These are phyloP conservation scores for Helobdella robusta DNA, from an alignment of 2,888 invertebrate genomes.

Conservation along the genomic window DNA sequence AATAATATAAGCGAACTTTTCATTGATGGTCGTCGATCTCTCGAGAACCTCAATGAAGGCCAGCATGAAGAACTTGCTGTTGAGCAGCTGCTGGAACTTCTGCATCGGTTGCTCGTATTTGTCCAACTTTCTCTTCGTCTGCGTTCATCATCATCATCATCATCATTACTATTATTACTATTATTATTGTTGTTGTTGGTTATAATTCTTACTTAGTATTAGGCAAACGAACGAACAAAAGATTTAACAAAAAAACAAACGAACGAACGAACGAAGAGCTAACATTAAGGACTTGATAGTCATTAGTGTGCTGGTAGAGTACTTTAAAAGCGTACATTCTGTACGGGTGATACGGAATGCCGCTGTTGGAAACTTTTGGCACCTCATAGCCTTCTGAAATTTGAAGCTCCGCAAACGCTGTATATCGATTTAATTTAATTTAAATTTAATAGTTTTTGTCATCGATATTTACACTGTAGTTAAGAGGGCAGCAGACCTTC, in stretches of 20 bases:
- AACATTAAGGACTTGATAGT: slow-evolving; percentile 6
- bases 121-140: slow-evolving; percentile 12
- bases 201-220: too few species aligned
- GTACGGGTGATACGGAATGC: not conserved
- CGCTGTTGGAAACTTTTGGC: not conserved
- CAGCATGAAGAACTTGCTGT: slow-evolving; percentile 13
- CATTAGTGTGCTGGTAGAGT: not conserved
- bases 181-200: too few species aligned
- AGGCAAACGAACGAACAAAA: too few species aligned
- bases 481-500: not conserved
- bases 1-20: too few species aligned
- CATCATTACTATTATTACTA: too few species aligned
- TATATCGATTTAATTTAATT: not conserved
- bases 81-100: not conserved
- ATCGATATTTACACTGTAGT: not conserved
- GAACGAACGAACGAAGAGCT: not conserved
- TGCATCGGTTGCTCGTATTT: slow-evolving; percentile 3
- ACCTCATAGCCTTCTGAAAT: not conserved
- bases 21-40: not conserved
- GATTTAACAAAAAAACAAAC: too few species aligned
- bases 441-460: not conserved
- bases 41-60: slow-evolving; percentile 16
- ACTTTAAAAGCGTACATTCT: slow-evolving; percentile 1
- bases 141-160: too few species aligned
- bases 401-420: slow-evolving; percentile 6